Conservation (phyloP, 1,140 invertebrate genomes). For the Sipha flava region DNA sequence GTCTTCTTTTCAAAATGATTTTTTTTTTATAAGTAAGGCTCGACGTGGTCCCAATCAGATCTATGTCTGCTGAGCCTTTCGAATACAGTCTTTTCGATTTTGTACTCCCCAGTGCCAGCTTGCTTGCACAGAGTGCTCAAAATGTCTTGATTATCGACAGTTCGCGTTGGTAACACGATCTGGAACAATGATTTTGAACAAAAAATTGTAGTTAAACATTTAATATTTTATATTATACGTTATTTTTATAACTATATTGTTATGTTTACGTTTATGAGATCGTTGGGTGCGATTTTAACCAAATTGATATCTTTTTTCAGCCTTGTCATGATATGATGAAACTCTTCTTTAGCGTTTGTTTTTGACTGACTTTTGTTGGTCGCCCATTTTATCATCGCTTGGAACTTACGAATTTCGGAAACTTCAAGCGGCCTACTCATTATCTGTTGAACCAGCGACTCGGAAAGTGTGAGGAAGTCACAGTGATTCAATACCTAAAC, state of each 20-base stretch:
- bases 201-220: background rate
- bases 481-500: conserved; percentile 63
- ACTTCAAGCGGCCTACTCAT: conserved; percentile 79
- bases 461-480: conserved; percentile 78
- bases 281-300: conserved; percentile 83
- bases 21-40: conserved; percentile 14
- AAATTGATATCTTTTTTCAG: conserved; percentile 79
- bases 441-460: conserved; percentile 77
- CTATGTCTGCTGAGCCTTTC: conserved; percentile 76
- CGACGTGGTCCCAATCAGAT: conserved; percentile 57
- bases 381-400: conserved; percentile 86
- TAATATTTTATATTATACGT: background rate
- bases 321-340: conserved; percentile 84
- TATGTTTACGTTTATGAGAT: conserved; percentile 68
- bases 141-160: conserved; percentile 85
- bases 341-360: conserved; percentile 76
- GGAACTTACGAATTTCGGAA: conserved; percentile 84
- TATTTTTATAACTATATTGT: too few species aligned
- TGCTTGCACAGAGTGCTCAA: conserved; percentile 88
- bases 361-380: conserved; percentile 71
- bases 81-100: conserved; percentile 77
- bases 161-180: conserved; percentile 84
- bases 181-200: conserved; percentile 42
- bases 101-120: conserved; percentile 84
- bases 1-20: conserved; percentile 9